Percentiles rank a stretch among this genome's conserved stretches.
Evolutionary conservation across 2,113 vertebrate species (phyloP).

Genomic region (Ardeotis arabs): DNA sequence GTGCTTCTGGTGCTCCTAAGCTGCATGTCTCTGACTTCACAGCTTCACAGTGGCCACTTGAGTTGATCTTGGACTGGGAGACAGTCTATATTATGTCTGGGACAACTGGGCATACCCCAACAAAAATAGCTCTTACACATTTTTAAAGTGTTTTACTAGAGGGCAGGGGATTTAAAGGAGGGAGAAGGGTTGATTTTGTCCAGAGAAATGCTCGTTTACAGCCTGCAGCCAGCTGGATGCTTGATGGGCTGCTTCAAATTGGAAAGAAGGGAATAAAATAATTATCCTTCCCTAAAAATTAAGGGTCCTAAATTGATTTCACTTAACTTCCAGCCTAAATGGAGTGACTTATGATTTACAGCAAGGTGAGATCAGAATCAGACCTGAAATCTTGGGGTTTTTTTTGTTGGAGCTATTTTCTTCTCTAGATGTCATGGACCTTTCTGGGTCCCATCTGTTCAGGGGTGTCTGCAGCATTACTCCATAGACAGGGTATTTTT

Average conservation of each 20-base stretch:
- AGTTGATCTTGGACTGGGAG: constrained; percentile 65
- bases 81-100: constrained; percentile 71
- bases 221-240: constrained; percentile 42
- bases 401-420: constrained; percentile 4
- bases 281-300: constrained; percentile 48
- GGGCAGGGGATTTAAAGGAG: constrained; percentile 49
- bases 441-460: constrained; percentile 48
- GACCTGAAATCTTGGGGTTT: not conserved
- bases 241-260: constrained; percentile 29
- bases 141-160: constrained; percentile 64
- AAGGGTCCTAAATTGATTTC: constrained; percentile 39
- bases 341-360: constrained; percentile 52
- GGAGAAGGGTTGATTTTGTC: constrained; percentile 38
- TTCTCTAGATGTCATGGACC: not conserved
- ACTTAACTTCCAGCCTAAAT: constrained; percentile 20
- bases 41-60: constrained; percentile 52
- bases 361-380: constrained; percentile 52
- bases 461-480: constrained; percentile 4
- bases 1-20: not conserved
- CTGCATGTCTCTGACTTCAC: constrained; percentile 23
- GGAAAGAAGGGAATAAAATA: constrained; percentile 51
- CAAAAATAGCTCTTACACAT: constrained; percentile 61
- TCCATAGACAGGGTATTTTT: constrained; percentile 55
- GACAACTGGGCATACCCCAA: constrained; percentile 69
- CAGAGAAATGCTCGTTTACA: constrained; percentile 48